Evolutionary conservation across 1,140 invertebrate species (phyloP).

Genomic region (Platyscapa corneri): DNA sequence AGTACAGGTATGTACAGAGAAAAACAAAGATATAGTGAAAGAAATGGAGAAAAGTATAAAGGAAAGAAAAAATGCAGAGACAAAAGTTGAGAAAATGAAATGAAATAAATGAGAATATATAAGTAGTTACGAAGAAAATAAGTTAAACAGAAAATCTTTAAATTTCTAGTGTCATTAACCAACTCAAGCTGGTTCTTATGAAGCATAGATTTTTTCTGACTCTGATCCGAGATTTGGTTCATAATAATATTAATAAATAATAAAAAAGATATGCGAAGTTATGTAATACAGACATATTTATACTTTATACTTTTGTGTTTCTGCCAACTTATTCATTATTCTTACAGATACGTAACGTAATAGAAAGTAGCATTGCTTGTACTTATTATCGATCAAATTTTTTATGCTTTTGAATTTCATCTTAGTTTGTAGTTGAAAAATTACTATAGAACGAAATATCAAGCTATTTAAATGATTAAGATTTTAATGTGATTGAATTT

Average conservation of each 20-base stretch:
- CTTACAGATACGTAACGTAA: too few relatives aligned
- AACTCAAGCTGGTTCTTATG: too few relatives aligned
- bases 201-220: too few relatives aligned
- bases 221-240: too few relatives aligned
- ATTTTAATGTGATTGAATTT: background rate
- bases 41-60: background rate
- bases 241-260: too few relatives aligned
- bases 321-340: background rate
- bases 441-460: background rate
- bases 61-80: background rate
- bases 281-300: too few relatives aligned
- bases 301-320: background rate
- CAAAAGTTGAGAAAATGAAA: background rate
- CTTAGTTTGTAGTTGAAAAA: background rate
- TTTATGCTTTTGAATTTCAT: conserved; percentile 29
- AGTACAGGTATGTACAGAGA: background rate
- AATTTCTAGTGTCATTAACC: background rate
- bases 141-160: conserved; percentile 23
- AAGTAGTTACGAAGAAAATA: background rate
- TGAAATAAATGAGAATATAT: background rate
- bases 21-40: background rate
- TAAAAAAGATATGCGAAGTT: too few relatives aligned
- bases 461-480: background rate
- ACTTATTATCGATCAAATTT: background rate
- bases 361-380: background rate